phyloP scores from a whole-genome alignment of 2,797 vertebrate genomes.

The Phrynocephalus forsythii region DNA sequence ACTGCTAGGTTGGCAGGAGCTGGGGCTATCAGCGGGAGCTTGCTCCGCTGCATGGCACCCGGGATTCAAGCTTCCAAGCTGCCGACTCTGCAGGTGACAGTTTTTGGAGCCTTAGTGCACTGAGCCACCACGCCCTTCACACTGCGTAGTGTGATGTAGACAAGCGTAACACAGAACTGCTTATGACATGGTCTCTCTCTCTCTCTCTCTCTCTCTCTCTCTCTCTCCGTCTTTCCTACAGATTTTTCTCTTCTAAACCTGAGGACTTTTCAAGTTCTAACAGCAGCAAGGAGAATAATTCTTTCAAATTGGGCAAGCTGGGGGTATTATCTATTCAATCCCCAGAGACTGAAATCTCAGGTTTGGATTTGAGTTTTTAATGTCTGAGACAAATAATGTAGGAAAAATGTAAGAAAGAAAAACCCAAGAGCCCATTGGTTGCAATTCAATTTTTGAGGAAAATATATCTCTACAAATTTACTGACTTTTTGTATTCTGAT shows the following conservation, averaged over 20 bases:
- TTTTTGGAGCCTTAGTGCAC: too few relatives aligned
- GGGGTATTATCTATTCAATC: constrained; percentile 9
- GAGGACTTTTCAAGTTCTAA: constrained; percentile 56
- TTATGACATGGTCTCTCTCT: background rate
- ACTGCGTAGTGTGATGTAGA: background rate
- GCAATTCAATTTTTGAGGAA: background rate
- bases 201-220: background rate
- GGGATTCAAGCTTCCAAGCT: too few relatives aligned
- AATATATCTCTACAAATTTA: too few relatives aligned
- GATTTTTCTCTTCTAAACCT: constrained; percentile 61
- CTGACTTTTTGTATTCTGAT: too few relatives aligned
- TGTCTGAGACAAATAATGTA: background rate
- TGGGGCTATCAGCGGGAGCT: too few relatives aligned
- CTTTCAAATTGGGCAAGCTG: background rate
- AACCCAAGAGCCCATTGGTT: constrained; percentile 11
- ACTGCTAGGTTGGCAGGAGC: too few relatives aligned
- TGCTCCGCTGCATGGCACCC: too few relatives aligned
- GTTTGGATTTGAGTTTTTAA: background rate
- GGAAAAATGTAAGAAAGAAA: constrained; percentile 11
- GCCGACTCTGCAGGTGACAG: too few relatives aligned
- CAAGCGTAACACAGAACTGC: constrained; percentile 49
- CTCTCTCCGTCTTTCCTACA: constrained; percentile 40
- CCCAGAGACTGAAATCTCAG: background rate
- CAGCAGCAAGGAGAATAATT: constrained; percentile 47
- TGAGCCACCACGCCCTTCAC: too few relatives aligned